These are phyloP conservation scores for Tethya wilhelma DNA, from an alignment of 37 sponge, comb jelly and placozoan genomes.

Conservation along the genomic window DNA sequence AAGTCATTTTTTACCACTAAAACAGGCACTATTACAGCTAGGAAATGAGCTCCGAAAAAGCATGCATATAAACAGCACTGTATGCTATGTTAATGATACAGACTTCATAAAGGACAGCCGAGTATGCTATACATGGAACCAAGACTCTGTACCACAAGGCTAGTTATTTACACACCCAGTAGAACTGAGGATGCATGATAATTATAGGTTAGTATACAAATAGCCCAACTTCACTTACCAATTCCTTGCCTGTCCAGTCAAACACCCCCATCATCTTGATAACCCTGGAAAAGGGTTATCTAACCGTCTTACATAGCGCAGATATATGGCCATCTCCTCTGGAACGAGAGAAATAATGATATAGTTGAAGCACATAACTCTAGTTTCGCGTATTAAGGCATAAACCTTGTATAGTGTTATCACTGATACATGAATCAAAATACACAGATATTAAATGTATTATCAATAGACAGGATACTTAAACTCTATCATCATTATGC, in stretches of 20 bases:
- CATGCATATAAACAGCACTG: too few species aligned
- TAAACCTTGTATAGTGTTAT: too few species aligned
- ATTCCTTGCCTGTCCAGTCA: slow-evolving; percentile 97
- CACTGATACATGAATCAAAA: too few species aligned
- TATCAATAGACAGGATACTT: too few species aligned
- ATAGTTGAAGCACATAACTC: not conserved
- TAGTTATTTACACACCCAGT: slow-evolving; percentile 1
- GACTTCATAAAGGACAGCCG: not conserved
- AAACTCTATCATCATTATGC: too few species aligned
- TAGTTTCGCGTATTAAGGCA: too few species aligned
- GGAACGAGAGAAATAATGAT: not conserved
- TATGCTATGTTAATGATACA: not conserved
- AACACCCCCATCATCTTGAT: slow-evolving; percentile 81
- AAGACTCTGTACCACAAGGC: not conserved
- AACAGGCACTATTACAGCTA: too few species aligned
- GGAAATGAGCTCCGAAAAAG: too few species aligned
- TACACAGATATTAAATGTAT: too few species aligned
- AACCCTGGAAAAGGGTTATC: slow-evolving; percentile 99
- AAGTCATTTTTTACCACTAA: too few species aligned
- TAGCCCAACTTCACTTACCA: slow-evolving; percentile 69
- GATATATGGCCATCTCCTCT: slow-evolving; percentile 96
- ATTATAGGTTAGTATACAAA: too few species aligned
- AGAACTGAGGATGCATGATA: too few species aligned
- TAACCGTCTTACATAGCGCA: slow-evolving; percentile 93
- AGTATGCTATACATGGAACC: not conserved